Evolutionary conservation across 2,113 vertebrate genomes (phyloP), one percentile per base, ranked within the genome.

Genomic region (Malurus alboscapulatus): DNA sequence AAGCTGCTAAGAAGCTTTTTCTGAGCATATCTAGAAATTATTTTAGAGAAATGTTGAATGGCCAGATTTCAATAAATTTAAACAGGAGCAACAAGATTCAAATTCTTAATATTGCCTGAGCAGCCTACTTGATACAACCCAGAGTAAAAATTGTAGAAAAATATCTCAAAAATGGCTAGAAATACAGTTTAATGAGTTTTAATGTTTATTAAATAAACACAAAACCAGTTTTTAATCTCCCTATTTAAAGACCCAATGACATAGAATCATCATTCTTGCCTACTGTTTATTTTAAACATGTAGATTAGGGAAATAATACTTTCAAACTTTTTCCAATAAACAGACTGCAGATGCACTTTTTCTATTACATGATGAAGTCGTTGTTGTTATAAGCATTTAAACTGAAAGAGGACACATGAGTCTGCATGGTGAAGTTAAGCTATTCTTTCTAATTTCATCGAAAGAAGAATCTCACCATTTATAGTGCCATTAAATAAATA

Each of bases 31-130:
- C 74, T 94, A 80, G 45, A 94, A 94, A 94, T 86, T 93, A 87
- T 79, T 91, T 80, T 94, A 93, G 38, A 92, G 81, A 88, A 29
- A 20, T 42, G 42, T 40, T 87, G 67, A 87, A 62, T 87, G 26
- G 54, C 42, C 55, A 93, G 71, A 94, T 91, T 92, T 92, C 87
- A 96, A 89, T 93, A 87, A 57, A 85, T 93, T 95, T 93, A 68
- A 87, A 62, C 13, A 83, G 78, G 21, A 75, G n/a, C 62, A 87
- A 84, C 25, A 76, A 91, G 77, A 72, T 25, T 38, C 38, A 83
- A 79, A 82, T 17, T 71, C 29, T 44, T 47, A 30, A 30, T 7
- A 53, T 15, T 82, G 45, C 45, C 54, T 84, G 17, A 89, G 62
- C 50, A 87, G 62, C 48, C 80, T 59, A 38, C 45, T 15, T 68